Evolutionary conservation across 2,888 invertebrate genomes (phyloP).

Genomic region (Netelia virgata): DNA sequence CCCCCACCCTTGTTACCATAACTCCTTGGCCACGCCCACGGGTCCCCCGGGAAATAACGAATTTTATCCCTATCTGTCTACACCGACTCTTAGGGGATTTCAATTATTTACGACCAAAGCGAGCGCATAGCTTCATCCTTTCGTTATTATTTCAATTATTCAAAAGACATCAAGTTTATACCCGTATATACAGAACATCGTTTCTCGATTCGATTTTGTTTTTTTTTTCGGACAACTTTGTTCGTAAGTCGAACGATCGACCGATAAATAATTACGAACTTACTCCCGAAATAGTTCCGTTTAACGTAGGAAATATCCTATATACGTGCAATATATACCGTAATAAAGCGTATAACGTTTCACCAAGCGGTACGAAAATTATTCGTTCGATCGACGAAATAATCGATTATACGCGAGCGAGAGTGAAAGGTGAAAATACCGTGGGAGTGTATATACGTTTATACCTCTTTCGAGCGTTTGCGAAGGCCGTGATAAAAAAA

Average conservation of each 20-base stretch:
- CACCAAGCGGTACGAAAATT: slow-evolving; percentile 35
- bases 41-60: not conserved
- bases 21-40: not conserved
- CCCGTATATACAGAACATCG: not conserved
- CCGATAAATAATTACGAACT: not conserved
- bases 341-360: too few species aligned
- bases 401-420: slow-evolving; percentile 56
- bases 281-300: not conserved
- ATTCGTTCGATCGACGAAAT: slow-evolving; percentile 62
- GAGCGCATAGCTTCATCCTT: not conserved
- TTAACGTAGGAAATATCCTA: not conserved
- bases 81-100: not conserved
- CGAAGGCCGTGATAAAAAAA: slow-evolving; percentile 13
- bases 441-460: slow-evolving; percentile 12
- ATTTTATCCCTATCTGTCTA: not conserved
- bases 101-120: slow-evolving; percentile 5
- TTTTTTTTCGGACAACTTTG: not conserved
- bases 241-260: not conserved
- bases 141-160: too few species aligned
- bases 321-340: not conserved
- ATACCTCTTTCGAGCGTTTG: not conserved
- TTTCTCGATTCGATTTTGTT: not conserved
- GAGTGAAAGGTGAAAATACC: slow-evolving; percentile 48
- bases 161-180: too few species aligned
- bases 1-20: not conserved